Base-by-base conservation (phyloP, 2,888 invertebrate species). In the Agrochola macilenta region DNA sequence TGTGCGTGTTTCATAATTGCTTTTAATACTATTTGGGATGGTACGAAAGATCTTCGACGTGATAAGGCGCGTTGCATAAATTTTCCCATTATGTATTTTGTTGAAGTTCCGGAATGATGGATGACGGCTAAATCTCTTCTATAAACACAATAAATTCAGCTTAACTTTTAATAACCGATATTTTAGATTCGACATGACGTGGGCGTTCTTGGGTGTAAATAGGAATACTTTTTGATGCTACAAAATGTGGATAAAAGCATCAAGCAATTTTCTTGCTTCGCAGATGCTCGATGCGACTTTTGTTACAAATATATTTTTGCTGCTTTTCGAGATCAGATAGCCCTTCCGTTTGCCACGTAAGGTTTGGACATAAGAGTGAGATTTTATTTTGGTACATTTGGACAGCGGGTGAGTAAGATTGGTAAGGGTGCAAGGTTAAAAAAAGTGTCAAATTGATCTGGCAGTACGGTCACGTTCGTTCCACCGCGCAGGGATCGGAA, bases 1-100 rank as follows among this genome's bases (percentile, higher is more conserved):
- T 93, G 90, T 91, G 90, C 93, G 91, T 93, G 91, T 93, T 93
- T 92, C 91, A 92, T 94, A 94, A 95, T 95, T 93, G 92, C 93
- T 90, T 87, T 89, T 92, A 94, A 93, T 93, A 92, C 92, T 90
- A 92, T 94, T 93, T 92, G 90, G 91, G 89, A 90, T 89, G 83
- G 86, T 79, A 87, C 82, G 84, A 83, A 86, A 91, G 92, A 92
- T 93, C 86, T 84, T 69, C 77, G 90, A 90, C 89, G 89, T 76
- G 88, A 87, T 89, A 89, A 85, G 78, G 88, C 83, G 82, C 81
- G 84, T 88, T 90, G 91, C 89, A 90, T 92, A 93, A 92, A 93
- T 92, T 91, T 91, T 85, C 85, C 88, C 86, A 90, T 90, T 92
- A 93, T 83, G 86, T 84, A 86, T 92, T 91, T 90, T 90, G 90